Evolutionary conservation across 2,113 vertebrate species (phyloP), one percentile per base, ranked within the genome.

Genomic region (Pseudorectes ferrugineus): DNA sequence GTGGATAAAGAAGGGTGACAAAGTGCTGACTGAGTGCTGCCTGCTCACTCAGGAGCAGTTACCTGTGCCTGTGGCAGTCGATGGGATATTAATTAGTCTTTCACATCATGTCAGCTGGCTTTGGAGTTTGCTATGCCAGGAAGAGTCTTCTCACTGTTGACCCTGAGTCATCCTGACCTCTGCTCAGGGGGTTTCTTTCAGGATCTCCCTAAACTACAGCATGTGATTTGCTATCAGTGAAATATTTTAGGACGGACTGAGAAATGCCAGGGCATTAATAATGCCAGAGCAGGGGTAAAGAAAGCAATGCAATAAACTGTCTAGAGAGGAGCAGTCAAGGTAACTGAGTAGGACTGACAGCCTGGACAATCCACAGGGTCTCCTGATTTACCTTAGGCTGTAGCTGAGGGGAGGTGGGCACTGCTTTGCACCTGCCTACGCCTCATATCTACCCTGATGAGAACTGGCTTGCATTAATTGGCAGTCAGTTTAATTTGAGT

Each of bases 71-170:
- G 33, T 2, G 0, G 36, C 18, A 83, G 31, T 20, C 11, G 8
- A 9, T 23, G 54, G 42, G 49, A 46, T 58, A 9, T 62, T 45
- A 10, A 9, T 66, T 42, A 16, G n/a, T 68, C 38, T 26, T 51
- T 72, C 26, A 4, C 8, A 14, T 85, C 1, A 1, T 1, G 0
- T 18, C 29, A 33, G 33, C 51, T 83, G 63, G 23, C n/a, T 65
- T 49, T 52, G 54, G 77, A 57, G 12, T 57, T 73, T 62, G 38
- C 31, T 48, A 2, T 46, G 40, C 22, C 17, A 40, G 24, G 36
- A 54, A 21, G 14, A 67, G 12, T 54, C 31, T 43, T 71, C 48
- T 78, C n/a, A 16, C 19, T 89, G 12, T 11, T 84, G 58, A 22
- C 33, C 35, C 14, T 40, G 42, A 49, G 29, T 48, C 78, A 71